phyloP scores from a whole-genome alignment of 1,140 invertebrate genomes.

The Euschistus heros region DNA sequence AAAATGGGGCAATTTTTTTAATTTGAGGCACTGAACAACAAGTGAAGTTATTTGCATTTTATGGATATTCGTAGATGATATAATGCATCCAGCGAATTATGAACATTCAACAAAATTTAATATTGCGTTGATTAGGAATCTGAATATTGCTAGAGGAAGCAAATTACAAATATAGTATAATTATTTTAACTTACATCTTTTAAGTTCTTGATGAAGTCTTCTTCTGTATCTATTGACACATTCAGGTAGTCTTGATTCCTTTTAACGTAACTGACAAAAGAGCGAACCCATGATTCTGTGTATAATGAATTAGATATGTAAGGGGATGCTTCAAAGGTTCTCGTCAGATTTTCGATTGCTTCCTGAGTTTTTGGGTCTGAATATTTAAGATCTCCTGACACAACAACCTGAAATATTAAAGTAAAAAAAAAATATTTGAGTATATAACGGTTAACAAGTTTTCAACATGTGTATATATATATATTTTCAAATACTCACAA shows the following conservation, averaged over 20 bases:
- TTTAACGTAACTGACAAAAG: constrained; percentile 66
- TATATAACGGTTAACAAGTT: background rate
- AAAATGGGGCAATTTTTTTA: too few species aligned
- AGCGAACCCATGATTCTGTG: constrained; percentile 84
- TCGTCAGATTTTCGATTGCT: constrained; percentile 67
- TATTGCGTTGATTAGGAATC: too few species aligned
- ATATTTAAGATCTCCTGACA: constrained; percentile 75
- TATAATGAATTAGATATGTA: constrained; percentile 69
- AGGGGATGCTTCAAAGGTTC: constrained; percentile 65
- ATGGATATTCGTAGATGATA: too few species aligned
- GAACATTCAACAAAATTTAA: too few species aligned
- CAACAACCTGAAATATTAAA: constrained; percentile 46
- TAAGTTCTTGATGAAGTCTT: constrained; percentile 60
- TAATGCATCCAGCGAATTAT: too few species aligned
- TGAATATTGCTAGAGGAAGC: too few species aligned
- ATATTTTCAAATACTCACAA: too few species aligned
- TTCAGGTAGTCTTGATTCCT: constrained; percentile 63
- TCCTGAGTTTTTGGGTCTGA: constrained; percentile 66
- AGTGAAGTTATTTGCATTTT: too few species aligned
- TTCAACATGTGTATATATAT: background rate
- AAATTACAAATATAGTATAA: too few species aligned
- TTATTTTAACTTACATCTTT: constrained; percentile 52
- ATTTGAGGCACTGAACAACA: too few species aligned
- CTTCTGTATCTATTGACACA: constrained; percentile 58
- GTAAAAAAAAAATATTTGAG: background rate